These are phyloP conservation scores for Spisula subtruncata DNA, from an alignment of 2,888 invertebrate species.

Conservation along the genomic window DNA sequence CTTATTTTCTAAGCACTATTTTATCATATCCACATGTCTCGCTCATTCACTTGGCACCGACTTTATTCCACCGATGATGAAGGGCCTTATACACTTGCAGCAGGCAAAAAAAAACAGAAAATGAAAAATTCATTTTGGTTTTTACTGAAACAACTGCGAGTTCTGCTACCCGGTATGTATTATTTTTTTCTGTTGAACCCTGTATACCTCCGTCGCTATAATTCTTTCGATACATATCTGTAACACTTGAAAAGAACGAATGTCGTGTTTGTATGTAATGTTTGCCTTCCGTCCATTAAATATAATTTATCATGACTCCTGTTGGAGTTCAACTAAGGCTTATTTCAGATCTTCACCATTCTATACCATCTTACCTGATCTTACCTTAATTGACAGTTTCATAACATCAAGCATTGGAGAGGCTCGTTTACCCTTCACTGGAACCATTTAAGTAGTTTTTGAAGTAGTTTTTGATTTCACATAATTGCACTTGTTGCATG, in stretches of 20 bases:
- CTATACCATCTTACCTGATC: neutral
- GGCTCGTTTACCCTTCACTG: neutral
- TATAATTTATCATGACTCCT: conserved; percentile 40
- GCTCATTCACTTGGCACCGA: neutral
- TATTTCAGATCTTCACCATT: neutral
- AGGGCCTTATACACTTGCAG: neutral
- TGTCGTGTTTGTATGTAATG: conserved; percentile 44
- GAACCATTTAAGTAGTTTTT: conserved; percentile 2
- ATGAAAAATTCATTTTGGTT: neutral
- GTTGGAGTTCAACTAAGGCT: neutral
- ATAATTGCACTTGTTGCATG: neutral
- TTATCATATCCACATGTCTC: conserved; percentile 15
- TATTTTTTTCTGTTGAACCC: neutral
- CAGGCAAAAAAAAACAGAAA: neutral
- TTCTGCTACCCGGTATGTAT: conserved; percentile 3
- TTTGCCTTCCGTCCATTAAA: conserved; percentile 57
- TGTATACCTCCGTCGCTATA: neutral
- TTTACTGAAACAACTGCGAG: neutral
- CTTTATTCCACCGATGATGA: neutral
- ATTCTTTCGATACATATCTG: conserved; percentile 5
- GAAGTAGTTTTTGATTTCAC: conserved; percentile 7
- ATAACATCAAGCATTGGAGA: neutral
- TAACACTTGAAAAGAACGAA: conserved; percentile 33
- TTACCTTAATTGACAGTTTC: neutral
- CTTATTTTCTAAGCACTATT: conserved; percentile 22